Base-by-base conservation (phyloP, 1,140 invertebrate genomes). In the Cydia splendana region DNA sequence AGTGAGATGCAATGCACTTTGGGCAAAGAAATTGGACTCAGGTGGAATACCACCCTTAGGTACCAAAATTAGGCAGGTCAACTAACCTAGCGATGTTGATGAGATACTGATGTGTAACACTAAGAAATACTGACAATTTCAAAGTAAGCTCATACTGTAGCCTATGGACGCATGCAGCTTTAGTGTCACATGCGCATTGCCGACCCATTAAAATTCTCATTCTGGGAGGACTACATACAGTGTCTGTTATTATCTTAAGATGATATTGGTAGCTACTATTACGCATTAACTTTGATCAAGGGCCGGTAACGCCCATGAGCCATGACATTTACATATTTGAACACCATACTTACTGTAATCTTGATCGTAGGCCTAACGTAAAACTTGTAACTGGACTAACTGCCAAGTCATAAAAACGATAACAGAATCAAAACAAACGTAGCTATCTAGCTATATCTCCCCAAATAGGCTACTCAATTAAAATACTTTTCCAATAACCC, bases 401-500 rank as follows among this genome's bases (percentile, higher is more conserved):
- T 18, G 34, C 15, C 5, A 57, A 20, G 18, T 24, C 57, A 62
- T 62, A 62, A 24, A n/a, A 24, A 20, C 57, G 57, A 62, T 62
- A 24, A 24, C 18, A 62, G 7, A 12, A 62, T 3, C 9, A 24
- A 24, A 24, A 24, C 20, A 20, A 62, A 62, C 12, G 15, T 53
- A 53, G 48, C 12, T 51, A 24, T 24, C 2, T 24, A 20, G n/a
- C n/a, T 53, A n/a, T 51, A 48, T 48, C 45, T 48, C 13, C 12
- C 18, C 20, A 62, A 62, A 62, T 62, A 62, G 18, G 20, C n/a
- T 24, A 10, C 10, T 62, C 57, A 62, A 62, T 62, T 62, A 62
- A 62, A 24, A 62, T 62, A 62, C 57, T 75, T 53, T 73, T 75
- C 51, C 10, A 77, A 71, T 71, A 71, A 69, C 28, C 30, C 24